These are phyloP conservation scores for Benitochromis conjunctus DNA, from an alignment of 2,113 vertebrate species.

Conservation along the genomic window DNA sequence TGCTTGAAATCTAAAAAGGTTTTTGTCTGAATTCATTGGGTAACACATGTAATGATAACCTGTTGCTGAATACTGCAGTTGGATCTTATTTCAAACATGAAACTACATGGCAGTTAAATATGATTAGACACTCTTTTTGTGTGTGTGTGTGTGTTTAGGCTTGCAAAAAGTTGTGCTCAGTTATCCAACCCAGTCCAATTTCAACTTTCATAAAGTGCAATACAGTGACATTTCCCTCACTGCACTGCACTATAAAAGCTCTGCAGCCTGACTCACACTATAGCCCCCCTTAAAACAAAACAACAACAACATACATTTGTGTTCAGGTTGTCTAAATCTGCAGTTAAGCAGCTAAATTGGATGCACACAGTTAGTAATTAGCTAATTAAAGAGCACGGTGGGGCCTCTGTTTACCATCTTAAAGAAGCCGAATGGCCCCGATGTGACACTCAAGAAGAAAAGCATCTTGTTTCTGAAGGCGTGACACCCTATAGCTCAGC, in stretches of 20 bases:
- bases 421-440: background rate
- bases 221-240: no score
- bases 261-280: background rate
- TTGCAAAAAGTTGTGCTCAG: background rate
- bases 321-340: background rate
- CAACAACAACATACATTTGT: background rate
- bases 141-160: background rate
- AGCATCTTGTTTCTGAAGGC: background rate
- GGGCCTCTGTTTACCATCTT: background rate
- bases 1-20: background rate
- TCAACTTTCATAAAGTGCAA: no score
- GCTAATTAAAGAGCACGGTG: background rate
- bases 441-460: background rate
- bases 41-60: background rate
- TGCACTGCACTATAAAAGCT: background rate
- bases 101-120: background rate
- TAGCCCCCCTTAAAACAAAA: background rate
- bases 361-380: conserved; percentile 15
- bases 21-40: background rate
- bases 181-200: background rate
- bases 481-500: background rate
- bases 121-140: background rate
- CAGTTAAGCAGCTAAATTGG: background rate
- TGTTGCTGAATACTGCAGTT: background rate
- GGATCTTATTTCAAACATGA: background rate